phyloP scores from a whole-genome alignment of 1,140 invertebrate species.

The Subanguina moxae region DNA sequence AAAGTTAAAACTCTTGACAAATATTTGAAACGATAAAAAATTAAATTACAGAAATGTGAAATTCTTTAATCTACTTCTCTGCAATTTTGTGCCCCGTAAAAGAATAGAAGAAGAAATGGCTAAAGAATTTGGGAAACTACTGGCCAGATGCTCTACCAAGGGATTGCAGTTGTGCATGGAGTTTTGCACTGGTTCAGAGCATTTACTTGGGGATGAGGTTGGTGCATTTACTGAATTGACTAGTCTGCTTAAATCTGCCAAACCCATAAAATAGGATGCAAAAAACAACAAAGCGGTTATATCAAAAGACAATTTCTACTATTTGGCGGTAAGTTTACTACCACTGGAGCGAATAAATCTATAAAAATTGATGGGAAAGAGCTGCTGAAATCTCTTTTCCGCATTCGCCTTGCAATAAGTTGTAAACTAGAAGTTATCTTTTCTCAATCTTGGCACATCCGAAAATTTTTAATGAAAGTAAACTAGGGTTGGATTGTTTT shows the following conservation, averaged over 20 bases:
- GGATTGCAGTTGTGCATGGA: not conserved
- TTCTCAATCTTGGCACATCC: too few species aligned
- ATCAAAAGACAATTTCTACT: not conserved
- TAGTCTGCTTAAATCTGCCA: too few species aligned
- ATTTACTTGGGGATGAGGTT: not conserved
- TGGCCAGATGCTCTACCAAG: not conserved
- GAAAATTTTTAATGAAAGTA: too few species aligned
- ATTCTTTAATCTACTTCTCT: not conserved
- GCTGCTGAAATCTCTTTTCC: not conserved
- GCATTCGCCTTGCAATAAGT: too few species aligned
- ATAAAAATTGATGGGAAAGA: constrained; percentile 6
- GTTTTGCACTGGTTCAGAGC: not conserved
- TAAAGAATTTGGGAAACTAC: not conserved
- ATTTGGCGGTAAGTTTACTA: not conserved
- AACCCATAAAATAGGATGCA: too few species aligned
- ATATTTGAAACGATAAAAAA: too few species aligned
- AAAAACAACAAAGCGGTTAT: not conserved
- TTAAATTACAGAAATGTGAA: not conserved
- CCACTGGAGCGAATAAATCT: not conserved
- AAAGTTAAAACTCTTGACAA: too few species aligned
- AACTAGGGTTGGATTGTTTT: too few species aligned
- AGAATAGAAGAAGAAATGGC: not conserved
- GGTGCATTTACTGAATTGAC: not conserved
- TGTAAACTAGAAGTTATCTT: too few species aligned
- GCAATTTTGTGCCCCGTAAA: not conserved